Evolutionary conservation across 2,888 invertebrate species (phyloP), one percentile per base, ranked within the genome.

Genomic region (Sympetrum striolatum): DNA sequence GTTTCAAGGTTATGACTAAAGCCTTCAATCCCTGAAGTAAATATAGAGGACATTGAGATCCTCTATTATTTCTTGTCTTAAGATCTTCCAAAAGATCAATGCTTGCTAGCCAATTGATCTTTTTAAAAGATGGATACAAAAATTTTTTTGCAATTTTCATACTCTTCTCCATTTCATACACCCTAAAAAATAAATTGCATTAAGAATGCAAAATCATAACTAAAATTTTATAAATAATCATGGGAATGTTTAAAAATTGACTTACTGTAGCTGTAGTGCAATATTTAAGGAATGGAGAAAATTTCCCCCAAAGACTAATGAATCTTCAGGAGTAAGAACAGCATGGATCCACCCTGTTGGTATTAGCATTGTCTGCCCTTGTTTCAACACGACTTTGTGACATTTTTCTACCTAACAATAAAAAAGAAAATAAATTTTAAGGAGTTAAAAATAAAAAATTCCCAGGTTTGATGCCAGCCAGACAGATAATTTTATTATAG

Each of bases 321-420:
- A 97, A 94, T 98, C 96, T 44, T 92, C 92, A 0, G 98, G 97
- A 0, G 98, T 98, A 92, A 97, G 95, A 80, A 98, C 98, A 0
- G 98, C 98, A 93, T 99, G 98, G 92, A 99, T 98, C 98, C 98
- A 98, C 1, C 98, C 98, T 14, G 98, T 97, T 0, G 98, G 98
- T 91, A 98, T 98, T 94, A 98, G 96, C 93, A 99, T 95, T 0
- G 98, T 98, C 93, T 98, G 97, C 0, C 98, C 98, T 90, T 97
- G 96, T 90, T 95, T 95, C 91, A 98, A 94, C 80, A 96, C 96
- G 90, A 96, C 96, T 91, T 96, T 96, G 92, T 97, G 97, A 93
- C 98, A 98, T 93, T 96, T 95, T 92, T 98, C 98, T 92, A 97
- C 97, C 96, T 96, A 93, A 91, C 92, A 92, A 90, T 90, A 91